phyloP scores from a whole-genome alignment of 1,140 invertebrate species.

The Lasaia peninsularis region DNA sequence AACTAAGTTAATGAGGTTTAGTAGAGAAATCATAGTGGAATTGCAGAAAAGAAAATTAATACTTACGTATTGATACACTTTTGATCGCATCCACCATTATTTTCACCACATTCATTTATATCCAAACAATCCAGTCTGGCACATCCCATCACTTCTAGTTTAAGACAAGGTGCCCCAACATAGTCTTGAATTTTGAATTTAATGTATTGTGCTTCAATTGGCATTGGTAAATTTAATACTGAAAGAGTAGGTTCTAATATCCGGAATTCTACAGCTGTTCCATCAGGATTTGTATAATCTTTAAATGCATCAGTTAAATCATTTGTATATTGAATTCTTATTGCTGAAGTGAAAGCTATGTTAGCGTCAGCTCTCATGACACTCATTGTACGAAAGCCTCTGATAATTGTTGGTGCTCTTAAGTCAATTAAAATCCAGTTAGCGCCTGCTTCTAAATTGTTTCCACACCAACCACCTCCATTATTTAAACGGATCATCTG shows the following conservation, averaged over 20 bases:
- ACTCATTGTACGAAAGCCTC: conserved; percentile 93
- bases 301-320: conserved; percentile 92
- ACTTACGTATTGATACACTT: conserved; percentile 91
- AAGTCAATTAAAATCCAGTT: conserved; percentile 94
- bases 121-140: conserved; percentile 93
- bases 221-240: conserved; percentile 91
- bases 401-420: conserved; percentile 92
- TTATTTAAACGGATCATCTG: conserved; percentile 89
- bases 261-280: conserved; percentile 94
- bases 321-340: conserved; percentile 92
- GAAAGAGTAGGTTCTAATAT: conserved; percentile 92
- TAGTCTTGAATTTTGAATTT: conserved; percentile 94
- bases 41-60: too few relatives aligned
- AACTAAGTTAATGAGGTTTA: too few relatives aligned
- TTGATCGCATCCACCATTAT: conserved; percentile 96
- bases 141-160: conserved; percentile 96
- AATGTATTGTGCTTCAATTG: conserved; percentile 94
- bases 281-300: conserved; percentile 94
- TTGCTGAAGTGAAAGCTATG: conserved; percentile 91
- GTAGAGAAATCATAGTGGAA: too few relatives aligned
- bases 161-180: conserved; percentile 91
- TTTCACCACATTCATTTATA: conserved; percentile 92
- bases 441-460: conserved; percentile 86
- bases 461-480: conserved; percentile 93
- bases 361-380: conserved; percentile 87